These are phyloP conservation scores for Brachypodius melanocephalos DNA, from an alignment of 2,113 vertebrate genomes.

Conservation along the genomic window DNA sequence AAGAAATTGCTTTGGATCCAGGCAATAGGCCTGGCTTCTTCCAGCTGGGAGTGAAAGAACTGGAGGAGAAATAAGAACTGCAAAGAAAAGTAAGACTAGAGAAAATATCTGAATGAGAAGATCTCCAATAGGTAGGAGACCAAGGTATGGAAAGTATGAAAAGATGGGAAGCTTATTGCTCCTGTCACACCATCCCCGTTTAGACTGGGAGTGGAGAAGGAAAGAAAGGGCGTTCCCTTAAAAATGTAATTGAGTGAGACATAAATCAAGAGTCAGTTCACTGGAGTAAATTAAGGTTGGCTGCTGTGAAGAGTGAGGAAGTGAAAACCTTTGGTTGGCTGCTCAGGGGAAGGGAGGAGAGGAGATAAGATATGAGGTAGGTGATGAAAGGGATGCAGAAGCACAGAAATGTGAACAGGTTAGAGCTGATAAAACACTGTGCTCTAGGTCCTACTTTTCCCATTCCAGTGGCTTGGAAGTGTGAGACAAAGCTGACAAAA, in stretches of 20 bases:
- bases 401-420: not conserved
- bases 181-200: not conserved
- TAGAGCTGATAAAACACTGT: not conserved
- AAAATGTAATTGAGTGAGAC: not conserved
- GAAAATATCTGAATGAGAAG: not conserved
- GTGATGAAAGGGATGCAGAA: not conserved
- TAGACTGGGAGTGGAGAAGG: not conserved
- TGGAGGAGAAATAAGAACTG: not conserved
- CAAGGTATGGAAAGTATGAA: not conserved
- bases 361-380: not conserved
- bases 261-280: not conserved
- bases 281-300: not conserved
- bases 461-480: not conserved
- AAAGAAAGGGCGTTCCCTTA: not conserved
- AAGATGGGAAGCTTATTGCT: not conserved
- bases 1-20: not conserved
- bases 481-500: not conserved
- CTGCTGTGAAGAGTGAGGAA: not conserved
- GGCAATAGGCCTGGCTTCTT: not conserved
- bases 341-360: not conserved
- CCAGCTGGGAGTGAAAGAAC: rapidly evolving
- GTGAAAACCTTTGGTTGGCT: not conserved
- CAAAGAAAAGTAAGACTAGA: not conserved
- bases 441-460: not conserved
- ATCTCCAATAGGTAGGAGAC: not conserved